Evolutionary conservation across 2,113 vertebrate species (phyloP).

Genomic region (Odontophorus gujanensis): DNA sequence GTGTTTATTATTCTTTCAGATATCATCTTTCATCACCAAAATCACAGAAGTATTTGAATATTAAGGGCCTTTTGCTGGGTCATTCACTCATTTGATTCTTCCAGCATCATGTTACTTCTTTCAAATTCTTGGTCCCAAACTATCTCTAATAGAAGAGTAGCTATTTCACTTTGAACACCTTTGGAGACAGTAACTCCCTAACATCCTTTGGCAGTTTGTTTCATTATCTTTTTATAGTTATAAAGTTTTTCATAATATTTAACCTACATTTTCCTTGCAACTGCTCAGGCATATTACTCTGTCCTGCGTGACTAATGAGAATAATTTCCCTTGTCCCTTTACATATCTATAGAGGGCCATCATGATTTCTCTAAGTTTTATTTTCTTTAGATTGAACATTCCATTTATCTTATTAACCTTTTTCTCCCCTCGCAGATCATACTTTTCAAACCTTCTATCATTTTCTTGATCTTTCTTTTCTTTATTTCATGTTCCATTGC

Average conservation of each 20-base stretch:
- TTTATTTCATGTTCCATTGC: slow-evolving; percentile 43
- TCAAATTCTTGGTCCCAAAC: slow-evolving; percentile 43
- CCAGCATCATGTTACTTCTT: background rate
- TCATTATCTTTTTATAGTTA: slow-evolving; percentile 39
- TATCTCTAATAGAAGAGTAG: background rate
- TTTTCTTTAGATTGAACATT: slow-evolving; percentile 55
- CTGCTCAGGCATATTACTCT: slow-evolving; percentile 58
- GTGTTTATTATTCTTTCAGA: slow-evolving; percentile 52
- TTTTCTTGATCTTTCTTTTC: slow-evolving; percentile 61
- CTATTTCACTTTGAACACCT: slow-evolving; percentile 44
- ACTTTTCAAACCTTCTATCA: slow-evolving; percentile 55
- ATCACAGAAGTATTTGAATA: slow-evolving; percentile 8
- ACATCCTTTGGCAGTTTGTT: slow-evolving; percentile 27
- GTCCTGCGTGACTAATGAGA: slow-evolving; percentile 68
- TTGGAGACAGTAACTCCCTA: background rate
- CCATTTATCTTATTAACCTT: slow-evolving; percentile 68
- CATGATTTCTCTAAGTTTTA: slow-evolving; percentile 44
- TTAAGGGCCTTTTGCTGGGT: slow-evolving; percentile 28
- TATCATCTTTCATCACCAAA: slow-evolving; percentile 9
- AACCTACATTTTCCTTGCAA: slow-evolving; percentile 54
- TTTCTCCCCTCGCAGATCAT: slow-evolving; percentile 11
- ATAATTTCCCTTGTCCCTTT: slow-evolving; percentile 69
- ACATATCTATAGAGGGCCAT: slow-evolving; percentile 54
- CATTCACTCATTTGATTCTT: background rate
- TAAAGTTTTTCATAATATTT: slow-evolving; percentile 46